phyloP scores from a whole-genome alignment of 2,113 vertebrate genomes.

The Fregetta grallaria region DNA sequence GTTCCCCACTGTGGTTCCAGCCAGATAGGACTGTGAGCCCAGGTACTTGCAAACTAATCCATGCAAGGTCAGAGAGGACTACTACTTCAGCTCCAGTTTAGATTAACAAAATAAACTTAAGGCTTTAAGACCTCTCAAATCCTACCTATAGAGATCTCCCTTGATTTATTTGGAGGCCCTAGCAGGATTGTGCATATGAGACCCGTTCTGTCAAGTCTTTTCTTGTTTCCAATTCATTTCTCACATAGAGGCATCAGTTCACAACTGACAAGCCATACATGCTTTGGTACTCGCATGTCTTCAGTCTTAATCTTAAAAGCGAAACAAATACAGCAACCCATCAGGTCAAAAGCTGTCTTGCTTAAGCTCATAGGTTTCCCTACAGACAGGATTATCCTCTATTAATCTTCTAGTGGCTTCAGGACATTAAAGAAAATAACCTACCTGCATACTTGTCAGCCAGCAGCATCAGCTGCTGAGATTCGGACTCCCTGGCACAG shows the following conservation, averaged over 20 bases:
- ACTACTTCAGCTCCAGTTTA: neutral
- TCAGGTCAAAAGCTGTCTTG: neutral
- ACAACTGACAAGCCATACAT: neutral
- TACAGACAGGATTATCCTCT: neutral
- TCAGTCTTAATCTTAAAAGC: neutral
- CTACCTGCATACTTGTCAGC: neutral
- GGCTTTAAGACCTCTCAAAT: neutral
- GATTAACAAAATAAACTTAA: neutral
- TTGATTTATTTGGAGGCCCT: neutral
- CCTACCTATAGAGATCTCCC: neutral
- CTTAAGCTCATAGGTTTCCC: neutral
- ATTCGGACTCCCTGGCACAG: neutral
- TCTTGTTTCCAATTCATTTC: neutral
- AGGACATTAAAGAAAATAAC: neutral
- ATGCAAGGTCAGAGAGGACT: neutral
- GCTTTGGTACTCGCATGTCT: neutral
- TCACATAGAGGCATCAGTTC: neutral
- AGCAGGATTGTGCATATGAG: neutral
- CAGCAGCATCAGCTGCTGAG: neutral
- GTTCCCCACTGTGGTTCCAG: neutral
- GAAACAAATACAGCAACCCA: neutral
- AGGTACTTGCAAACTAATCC: neutral
- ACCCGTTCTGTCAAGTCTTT: neutral
- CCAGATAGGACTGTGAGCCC: neutral
- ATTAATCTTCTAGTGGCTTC: neutral